phyloP scores from a whole-genome alignment of 1,140 invertebrate genomes.

The Zaprionus nigranus region DNA sequence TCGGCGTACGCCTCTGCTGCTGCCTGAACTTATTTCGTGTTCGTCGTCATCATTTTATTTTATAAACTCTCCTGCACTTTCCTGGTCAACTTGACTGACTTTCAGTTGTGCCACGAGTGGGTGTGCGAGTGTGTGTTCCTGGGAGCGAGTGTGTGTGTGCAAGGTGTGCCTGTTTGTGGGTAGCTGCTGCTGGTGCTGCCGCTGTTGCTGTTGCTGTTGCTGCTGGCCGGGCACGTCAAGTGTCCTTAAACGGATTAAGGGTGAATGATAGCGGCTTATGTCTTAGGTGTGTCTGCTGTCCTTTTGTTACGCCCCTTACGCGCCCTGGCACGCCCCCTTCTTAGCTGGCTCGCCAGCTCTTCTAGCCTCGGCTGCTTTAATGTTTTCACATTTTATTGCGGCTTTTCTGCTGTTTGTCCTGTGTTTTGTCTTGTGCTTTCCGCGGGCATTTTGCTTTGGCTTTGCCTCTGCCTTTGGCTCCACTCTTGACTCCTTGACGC shows the following conservation, averaged over 20 bases:
- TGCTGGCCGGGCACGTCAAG: slow-evolving; percentile 64
- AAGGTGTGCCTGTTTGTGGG: slow-evolving; percentile 71
- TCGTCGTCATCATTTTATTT: slow-evolving; percentile 75
- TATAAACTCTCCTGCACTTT: slow-evolving; percentile 79
- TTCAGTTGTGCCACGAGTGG: slow-evolving; percentile 61
- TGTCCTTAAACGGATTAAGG: slow-evolving; percentile 81
- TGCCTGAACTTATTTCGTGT: slow-evolving; percentile 23
- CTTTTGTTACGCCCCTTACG: slow-evolving; percentile 55
- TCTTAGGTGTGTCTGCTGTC: slow-evolving; percentile 74
- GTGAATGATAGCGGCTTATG: slow-evolving; percentile 82
- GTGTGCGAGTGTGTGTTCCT: slow-evolving; percentile 22
- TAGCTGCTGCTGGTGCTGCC: slow-evolving; percentile 28
- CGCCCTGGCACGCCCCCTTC: slow-evolving; percentile 7
- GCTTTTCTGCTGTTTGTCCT: slow-evolving; percentile 41
- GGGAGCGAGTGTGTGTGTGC: slow-evolving; percentile 19
- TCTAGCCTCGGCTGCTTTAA: slow-evolving; percentile 31
- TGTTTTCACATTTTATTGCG: slow-evolving; percentile 66
- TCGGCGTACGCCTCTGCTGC: slow-evolving; percentile 20
- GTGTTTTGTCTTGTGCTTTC: slow-evolving; percentile 21
- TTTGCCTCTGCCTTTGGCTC: neutral
- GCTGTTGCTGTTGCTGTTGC: slow-evolving; percentile 33
- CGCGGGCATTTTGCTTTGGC: slow-evolving; percentile 28
- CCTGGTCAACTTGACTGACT: slow-evolving; percentile 82
- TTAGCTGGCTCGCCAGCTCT: neutral
- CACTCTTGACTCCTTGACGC: slow-evolving; percentile 47